Base-by-base conservation (phyloP, 2,797 vertebrate genomes). In the Spinibarbus caldwelli region DNA sequence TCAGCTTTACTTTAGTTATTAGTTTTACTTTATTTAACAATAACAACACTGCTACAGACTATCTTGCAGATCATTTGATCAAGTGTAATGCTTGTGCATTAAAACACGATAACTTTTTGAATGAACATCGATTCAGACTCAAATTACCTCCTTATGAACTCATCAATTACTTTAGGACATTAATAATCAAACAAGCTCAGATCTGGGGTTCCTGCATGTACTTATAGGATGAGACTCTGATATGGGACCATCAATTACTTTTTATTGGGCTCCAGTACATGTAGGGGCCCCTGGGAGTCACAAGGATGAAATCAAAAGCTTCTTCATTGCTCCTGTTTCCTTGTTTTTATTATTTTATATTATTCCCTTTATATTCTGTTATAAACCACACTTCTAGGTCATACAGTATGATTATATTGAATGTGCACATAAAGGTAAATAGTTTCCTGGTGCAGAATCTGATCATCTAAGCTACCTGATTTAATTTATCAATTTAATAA, bases 161-260 rank as follows among this genome's bases (percentile, higher is more conserved):
- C 34, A 38, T 52, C 29, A 14, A 75, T 75, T 52, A 23, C 19
- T 52, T n/a, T 45, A 45, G 38, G 12, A 43, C 38, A 71, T 34
- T 75, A 75, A 52, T 49, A 52, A 23, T 47, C 72, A 52, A 10
- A 52, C 45, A 75, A 52, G 45, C 72, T 75, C 8, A 49, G 71
- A 31, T 31, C 49, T 9, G 45, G 15, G 43, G n/a, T 72, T 17
- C 43, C 15, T 34, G n/a, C n/a, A n/a, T n/a, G n/a, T 49, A 17
- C 45, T 34, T 15, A 2, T 31, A 1, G 8, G 29, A 49, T 2
- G 6, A 45, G n/a, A 68, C 34, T 38, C 67, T 68, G n/a, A 72
- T 26, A 72, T 2, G 14, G 38, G n/a, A 12, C 57, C 11, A 6
- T 62, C n/a, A 62, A 6, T 62, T 71, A 45, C 14, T 29, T n/a